Base-by-base conservation (phyloP, 2,888 invertebrate species). In the Gymnoscelis rufifasciata region DNA sequence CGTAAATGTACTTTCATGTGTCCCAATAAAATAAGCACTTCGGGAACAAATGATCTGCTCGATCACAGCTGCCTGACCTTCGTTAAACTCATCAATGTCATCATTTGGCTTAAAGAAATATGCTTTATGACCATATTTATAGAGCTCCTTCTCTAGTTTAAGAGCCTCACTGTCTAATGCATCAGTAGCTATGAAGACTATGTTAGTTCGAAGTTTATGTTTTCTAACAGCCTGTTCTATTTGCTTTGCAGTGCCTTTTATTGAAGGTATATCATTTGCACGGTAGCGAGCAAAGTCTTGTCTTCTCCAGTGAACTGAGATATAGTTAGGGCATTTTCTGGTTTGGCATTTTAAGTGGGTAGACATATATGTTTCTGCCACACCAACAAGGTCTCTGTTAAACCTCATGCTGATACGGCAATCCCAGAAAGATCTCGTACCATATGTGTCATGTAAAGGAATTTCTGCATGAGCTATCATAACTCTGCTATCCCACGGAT, bases 1-100 rank as follows among this genome's bases (percentile, higher is more conserved):
- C 0, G 98, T 93, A 78, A 98, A 99, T 0, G 99, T 99, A 49
- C 99, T 99, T 62, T 97, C 97, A 71, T 94, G 92, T 0, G 97
- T 97, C 7, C 99, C 99, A 28, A 97, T 90, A 69, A 98, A 98
- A 71, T 92, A 92, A 56, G 92, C 91, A 0, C 97, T 94, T 78
- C 94, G 93, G 0, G 98, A 94, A 79, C 97, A 97, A 59, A 99
- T 95, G 64, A 98, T 95, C 88, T 99, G 98, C 71, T 99, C 98
- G 38, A 98, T 92, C 44, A 98, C 95, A 0, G 98, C 97, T 14
- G 95, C 72, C 1, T 95, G 96, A 1, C 98, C 98, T 70, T 97
- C 97, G 71, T 91, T 91, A 57, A 88, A 92, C 45, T 81, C 76
- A 1, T 77, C 66, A 53, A 89, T 77, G 7, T 66, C 62, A n/a